These are phyloP conservation scores for Prunella himalayana DNA, from an alignment of 2,113 vertebrate species.

Conservation along the genomic window DNA sequence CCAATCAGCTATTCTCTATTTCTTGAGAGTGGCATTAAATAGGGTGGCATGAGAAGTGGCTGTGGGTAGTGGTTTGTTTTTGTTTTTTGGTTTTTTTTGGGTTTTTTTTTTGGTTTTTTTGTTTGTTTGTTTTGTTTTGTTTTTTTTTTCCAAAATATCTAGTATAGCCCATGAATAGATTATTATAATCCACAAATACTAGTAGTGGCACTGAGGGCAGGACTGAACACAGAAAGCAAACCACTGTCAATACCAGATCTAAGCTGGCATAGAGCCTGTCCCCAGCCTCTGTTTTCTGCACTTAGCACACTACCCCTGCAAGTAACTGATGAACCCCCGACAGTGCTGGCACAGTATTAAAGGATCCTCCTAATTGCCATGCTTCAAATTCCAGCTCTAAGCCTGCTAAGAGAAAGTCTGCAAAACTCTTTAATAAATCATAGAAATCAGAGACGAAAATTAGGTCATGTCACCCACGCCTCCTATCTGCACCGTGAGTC, in stretches of 20 bases:
- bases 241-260: background rate
- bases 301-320: background rate
- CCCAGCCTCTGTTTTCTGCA: background rate
- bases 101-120: background rate
- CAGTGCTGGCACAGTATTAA: background rate
- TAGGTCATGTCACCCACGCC: slow-evolving; percentile 24
- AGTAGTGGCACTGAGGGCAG: background rate
- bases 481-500: background rate
- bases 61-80: background rate
- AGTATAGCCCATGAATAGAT: background rate
- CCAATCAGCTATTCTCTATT: background rate
- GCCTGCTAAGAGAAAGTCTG: background rate
- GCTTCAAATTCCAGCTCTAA: slow-evolving; percentile 24
- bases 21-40: background rate
- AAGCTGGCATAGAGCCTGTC: background rate
- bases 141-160: background rate
- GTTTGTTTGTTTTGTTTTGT: too few species aligned
- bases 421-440: slow-evolving; percentile 66
- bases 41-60: background rate
- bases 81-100: too few species aligned
- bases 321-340: background rate
- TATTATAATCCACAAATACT: background rate
- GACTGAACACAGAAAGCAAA: background rate
- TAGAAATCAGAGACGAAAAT: slow-evolving; percentile 41
- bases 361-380: background rate